Conservation (phyloP, 2,797 vertebrate genomes). For the Odontamblyopus lacepedii region DNA sequence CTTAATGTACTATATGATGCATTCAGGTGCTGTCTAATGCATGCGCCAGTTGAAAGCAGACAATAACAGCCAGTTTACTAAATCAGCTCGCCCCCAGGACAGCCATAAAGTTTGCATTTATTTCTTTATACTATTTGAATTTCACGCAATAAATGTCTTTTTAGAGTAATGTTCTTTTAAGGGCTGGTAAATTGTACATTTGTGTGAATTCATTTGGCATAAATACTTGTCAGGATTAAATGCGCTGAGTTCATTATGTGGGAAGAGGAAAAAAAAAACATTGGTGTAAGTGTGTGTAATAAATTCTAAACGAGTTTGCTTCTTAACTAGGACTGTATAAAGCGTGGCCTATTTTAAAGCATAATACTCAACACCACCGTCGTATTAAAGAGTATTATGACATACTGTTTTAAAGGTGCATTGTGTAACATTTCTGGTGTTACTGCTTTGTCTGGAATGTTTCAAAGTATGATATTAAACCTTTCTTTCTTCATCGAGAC, state of each 20-base stretch:
- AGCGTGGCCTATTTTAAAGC: too few species aligned
- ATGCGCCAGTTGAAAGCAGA: constrained; percentile 60
- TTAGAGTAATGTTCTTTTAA: constrained; percentile 64
- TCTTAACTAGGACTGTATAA: neutral
- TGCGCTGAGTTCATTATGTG: constrained; percentile 28
- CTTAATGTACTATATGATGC: constrained; percentile 39
- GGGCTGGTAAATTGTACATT: constrained; percentile 60
- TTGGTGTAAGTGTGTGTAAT: constrained; percentile 9
- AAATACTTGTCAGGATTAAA: constrained; percentile 58
- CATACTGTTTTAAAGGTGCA: too few species aligned
- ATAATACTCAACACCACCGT: too few species aligned
- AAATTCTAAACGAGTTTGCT: neutral
- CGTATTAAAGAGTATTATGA: too few species aligned
- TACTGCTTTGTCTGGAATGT: too few species aligned
- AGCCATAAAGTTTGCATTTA: constrained; percentile 51
- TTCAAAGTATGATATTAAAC: too few species aligned
- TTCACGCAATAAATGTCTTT: constrained; percentile 59
- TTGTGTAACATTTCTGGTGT: too few species aligned
- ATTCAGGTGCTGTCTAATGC: constrained; percentile 52
- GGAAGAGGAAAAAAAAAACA: constrained; percentile 15
- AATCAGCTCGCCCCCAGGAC: constrained; percentile 54
- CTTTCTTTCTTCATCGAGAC: too few species aligned
- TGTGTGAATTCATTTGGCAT: constrained; percentile 56
- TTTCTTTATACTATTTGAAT: constrained; percentile 63
- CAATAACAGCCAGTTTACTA: constrained; percentile 55